These are phyloP conservation scores for Acanthoscelides obtectus DNA, from an alignment of 2,888 invertebrate species.

Conservation along the genomic window DNA sequence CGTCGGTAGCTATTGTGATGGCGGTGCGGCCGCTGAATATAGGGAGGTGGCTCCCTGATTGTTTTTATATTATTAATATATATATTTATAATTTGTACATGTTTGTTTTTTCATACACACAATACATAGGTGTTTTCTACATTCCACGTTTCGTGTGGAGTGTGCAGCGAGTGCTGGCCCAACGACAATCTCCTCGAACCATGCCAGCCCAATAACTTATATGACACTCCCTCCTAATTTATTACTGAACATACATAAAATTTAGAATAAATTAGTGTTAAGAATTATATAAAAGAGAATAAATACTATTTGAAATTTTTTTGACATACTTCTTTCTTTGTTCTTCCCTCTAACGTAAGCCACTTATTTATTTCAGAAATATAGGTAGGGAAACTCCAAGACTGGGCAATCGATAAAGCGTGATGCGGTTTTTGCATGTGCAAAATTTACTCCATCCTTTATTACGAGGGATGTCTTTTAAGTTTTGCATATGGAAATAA, in stretches of 20 bases:
- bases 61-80: constrained; percentile 45
- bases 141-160: constrained; percentile 43
- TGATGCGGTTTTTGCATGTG: too few relatives aligned
- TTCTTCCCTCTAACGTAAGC: neutral
- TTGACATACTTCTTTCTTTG: neutral
- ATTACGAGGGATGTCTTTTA: too few relatives aligned
- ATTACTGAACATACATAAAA: constrained; percentile 40
- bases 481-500: too few relatives aligned
- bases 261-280: constrained; percentile 40
- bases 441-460: too few relatives aligned
- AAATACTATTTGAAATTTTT: constrained; percentile 10
- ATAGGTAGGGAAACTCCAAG: too few relatives aligned
- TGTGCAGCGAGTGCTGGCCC: constrained; percentile 38
- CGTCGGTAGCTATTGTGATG: constrained; percentile 48
- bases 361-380: too few relatives aligned
- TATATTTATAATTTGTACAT: constrained; percentile 48
- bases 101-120: constrained; percentile 40
- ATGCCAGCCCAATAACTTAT: constrained; percentile 47
- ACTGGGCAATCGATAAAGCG: too few relatives aligned
- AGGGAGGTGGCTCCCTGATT: constrained; percentile 30
- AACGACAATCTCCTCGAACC: constrained; percentile 39
- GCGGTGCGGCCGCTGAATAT: constrained; percentile 16
- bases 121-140: constrained; percentile 23
- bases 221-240: constrained; percentile 43
- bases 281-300: constrained; percentile 42